Evolutionary conservation across 2,113 vertebrate genomes (phyloP).

Genomic region (Brachypodius melanocephalos): DNA sequence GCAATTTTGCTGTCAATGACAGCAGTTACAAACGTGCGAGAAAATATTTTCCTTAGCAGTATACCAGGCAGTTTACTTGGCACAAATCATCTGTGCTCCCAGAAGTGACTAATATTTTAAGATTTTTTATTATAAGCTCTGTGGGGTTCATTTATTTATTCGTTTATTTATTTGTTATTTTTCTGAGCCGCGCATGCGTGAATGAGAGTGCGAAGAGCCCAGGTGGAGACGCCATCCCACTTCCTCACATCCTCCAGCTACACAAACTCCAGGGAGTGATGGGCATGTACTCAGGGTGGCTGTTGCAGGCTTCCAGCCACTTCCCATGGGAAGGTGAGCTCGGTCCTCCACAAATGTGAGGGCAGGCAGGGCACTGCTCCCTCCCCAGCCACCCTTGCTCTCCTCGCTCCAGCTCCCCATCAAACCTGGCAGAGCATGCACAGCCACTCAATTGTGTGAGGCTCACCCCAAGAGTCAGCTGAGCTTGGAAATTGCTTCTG

Average conservation of each 20-base stretch:
- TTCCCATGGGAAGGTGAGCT: accelerated
- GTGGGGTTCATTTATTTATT: not conserved
- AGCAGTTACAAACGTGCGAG: conserved; percentile 7
- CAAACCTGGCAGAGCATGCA: not conserved
- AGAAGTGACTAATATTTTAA: not conserved
- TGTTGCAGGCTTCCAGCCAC: accelerated
- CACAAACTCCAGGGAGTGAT: accelerated
- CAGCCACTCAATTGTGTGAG: not conserved
- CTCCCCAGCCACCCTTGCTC: not conserved
- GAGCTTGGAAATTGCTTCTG: not conserved
- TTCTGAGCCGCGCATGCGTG: accelerated
- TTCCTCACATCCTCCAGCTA: not conserved
- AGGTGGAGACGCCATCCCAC: too few species aligned
- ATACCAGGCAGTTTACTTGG: not conserved
- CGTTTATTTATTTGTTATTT: not conserved
- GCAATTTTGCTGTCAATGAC: conserved; percentile 59
- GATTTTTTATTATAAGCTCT: not conserved
- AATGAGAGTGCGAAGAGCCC: not conserved
- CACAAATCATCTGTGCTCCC: not conserved
- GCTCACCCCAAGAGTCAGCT: not conserved
- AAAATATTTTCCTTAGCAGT: conserved; percentile 29
- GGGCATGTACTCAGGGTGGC: accelerated
- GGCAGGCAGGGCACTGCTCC: not conserved
- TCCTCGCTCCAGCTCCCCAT: accelerated
- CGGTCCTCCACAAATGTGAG: accelerated